Conservation (phyloP, 1,140 invertebrate species). For the Rhyzopertha dominica region DNA sequence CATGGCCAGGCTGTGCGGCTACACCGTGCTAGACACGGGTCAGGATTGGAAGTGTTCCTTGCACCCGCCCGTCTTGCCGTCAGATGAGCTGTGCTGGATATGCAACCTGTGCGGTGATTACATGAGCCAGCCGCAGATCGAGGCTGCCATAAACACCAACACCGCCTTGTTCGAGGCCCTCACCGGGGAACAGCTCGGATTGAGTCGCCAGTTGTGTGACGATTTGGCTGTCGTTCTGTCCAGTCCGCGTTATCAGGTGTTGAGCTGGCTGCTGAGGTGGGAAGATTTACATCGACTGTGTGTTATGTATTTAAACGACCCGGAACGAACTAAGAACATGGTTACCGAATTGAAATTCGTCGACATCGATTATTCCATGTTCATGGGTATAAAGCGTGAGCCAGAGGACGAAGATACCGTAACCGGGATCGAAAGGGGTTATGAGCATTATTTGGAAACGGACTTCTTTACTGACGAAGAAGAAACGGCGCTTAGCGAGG, state of each 20-base stretch:
- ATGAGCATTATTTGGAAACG: constrained; percentile 48
- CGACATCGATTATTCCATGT: constrained; percentile 61
- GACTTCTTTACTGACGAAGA: constrained; percentile 29
- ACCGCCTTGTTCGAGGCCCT: constrained; percentile 38
- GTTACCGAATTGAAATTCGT: constrained; percentile 60
- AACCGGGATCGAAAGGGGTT: constrained; percentile 55
- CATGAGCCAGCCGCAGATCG: constrained; percentile 33
- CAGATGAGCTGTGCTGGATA: constrained; percentile 35
- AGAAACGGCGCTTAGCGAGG: constrained; percentile 18
- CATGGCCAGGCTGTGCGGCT: constrained; percentile 52
- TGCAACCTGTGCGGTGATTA: constrained; percentile 38
- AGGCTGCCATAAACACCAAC: constrained; percentile 35
- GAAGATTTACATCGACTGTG: constrained; percentile 53
- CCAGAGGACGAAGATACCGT: constrained; percentile 41
- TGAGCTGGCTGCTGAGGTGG: constrained; percentile 60
- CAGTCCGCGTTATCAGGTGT: constrained; percentile 56
- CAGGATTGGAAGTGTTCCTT: constrained; percentile 42
- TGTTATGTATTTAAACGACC: constrained; percentile 55
- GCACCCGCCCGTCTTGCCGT: constrained; percentile 30
- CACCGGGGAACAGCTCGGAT: constrained; percentile 48
- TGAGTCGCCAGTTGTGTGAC: constrained; percentile 55
- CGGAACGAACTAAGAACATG: constrained; percentile 54
- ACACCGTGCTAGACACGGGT: constrained; percentile 39
- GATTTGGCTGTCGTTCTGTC: constrained; percentile 58
- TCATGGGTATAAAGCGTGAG: constrained; percentile 52